These are phyloP conservation scores for Callocephalon fimbriatum DNA, from an alignment of 2,113 vertebrate genomes.

Conservation along the genomic window DNA sequence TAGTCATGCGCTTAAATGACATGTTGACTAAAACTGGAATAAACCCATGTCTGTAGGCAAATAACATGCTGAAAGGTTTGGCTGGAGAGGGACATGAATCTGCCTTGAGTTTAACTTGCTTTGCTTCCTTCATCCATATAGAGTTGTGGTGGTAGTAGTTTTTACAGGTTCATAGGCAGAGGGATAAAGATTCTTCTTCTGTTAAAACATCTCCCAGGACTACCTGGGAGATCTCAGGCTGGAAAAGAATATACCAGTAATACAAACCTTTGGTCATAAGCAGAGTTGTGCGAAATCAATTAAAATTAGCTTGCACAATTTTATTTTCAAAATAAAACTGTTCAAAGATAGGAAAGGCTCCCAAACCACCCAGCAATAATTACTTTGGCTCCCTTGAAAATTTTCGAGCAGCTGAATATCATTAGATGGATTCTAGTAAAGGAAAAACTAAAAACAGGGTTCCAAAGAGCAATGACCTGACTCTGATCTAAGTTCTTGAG, in stretches of 20 bases:
- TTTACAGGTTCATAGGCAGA: neutral
- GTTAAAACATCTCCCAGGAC: neutral
- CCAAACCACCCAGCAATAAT: neutral
- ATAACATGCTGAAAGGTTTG: neutral
- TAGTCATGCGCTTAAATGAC: neutral
- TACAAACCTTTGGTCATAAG: neutral
- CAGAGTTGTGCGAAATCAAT: neutral
- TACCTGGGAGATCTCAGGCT: neutral
- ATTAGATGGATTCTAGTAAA: neutral
- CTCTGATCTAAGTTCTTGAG: neutral
- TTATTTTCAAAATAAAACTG: constrained; percentile 27
- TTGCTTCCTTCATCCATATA: neutral
- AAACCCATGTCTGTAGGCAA: neutral
- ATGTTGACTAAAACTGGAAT: neutral
- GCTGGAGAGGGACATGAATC: neutral
- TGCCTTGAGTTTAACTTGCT: neutral
- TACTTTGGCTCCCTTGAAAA: neutral
- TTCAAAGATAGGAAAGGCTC: neutral
- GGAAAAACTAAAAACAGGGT: neutral
- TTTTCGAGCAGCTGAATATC: neutral
- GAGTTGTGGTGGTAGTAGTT: neutral
- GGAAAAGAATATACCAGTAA: neutral
- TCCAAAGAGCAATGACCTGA: neutral
- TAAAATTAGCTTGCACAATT: neutral
- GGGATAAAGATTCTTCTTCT: neutral